Base-by-base conservation (phyloP, 2,797 vertebrate genomes). In the Helarctos malayanus region DNA sequence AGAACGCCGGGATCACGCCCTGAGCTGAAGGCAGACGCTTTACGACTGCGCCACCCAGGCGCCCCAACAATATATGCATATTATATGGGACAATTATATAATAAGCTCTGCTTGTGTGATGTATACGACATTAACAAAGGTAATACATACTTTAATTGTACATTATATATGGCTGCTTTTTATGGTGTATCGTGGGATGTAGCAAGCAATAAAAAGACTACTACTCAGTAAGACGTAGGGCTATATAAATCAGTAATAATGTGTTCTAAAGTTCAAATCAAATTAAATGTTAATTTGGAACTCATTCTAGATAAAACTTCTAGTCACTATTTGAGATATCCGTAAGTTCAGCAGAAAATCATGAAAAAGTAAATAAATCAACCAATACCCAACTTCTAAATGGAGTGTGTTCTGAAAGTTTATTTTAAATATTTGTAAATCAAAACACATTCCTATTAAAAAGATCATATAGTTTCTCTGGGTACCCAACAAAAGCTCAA, bases 341-440 rank as follows among this genome's bases (percentile, higher is more conserved):
- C 5, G 19, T 89, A 93, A 75, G 15, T 83, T 97, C 63, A 94
- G 76, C 57, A 92, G 68, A 96, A 88, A 94, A 93, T 86, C 75
- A 86, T 63, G 32, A 85, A 95, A 96, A 90, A 84, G 57, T 41
- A 86, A 92, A 47, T 82, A 49, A 88, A n/a, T 82, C 32, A 71
- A 21, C n/a, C 25, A 79, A 52, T 83, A 15, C 23, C 1, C 56
- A 86, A 76, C 25, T 97, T 92, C 59, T 54, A 92, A 76, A 81
- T 68, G 59, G 61, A 3, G 75, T 90, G 35, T 88, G 61, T 94
- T 91, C 56, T 32, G 86, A 92, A 96, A 41, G 9, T 47, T 95
- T 89, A 19, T 91, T 95, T 81, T 69, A 94, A 96, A 84, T 92
- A 13, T 92, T 94, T 92, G 32, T 78, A 97, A 82, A 84, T 76